Base-by-base conservation (phyloP, 2,113 vertebrate species). In the Nerophis lumbriciformis region DNA sequence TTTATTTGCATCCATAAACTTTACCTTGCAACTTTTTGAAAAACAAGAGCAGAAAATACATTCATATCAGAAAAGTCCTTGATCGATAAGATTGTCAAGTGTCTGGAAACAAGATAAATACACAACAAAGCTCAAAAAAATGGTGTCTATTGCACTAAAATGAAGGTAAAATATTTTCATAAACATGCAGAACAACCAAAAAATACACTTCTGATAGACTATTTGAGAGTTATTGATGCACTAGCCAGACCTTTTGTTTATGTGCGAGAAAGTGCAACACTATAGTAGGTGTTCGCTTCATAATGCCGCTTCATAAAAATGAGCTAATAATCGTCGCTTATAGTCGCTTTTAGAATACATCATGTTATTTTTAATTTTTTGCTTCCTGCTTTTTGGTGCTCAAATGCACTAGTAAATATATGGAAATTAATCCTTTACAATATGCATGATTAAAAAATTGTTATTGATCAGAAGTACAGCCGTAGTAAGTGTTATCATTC, bases 101-200 rank as follows among this genome's bases (percentile, higher is more conserved):
- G 6, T 54, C n/a, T 54, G 13, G 51, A 14, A 54, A 54, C 4
- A 14, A 35, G 6, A 58, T 59, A 52, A 63, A 63, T 38, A 52
- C 49, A 64, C 55, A 14, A n/a, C 63, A 28, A 65, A 53, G 36
- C 55, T 53, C 0, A n/a, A 47, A 55, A 19, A 38, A 21, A n/a
- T 53, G 39, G 44, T 49, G 28, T 59, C 15, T 72, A 59, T 59
- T 59, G 35, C 35, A 12, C 45, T 48, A 14, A 12, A 37, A 36
- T 11, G 35, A 15, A 64, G 28, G 8, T 45, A 5, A 37, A 6
- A 53, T 6, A 47, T 8, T 7, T 16, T 37, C 45, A 52, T 42
- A 62, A 68, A 53, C 65, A 65, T 68, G 57, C 53, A 68, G 21
- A 37, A 69, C 48, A 53, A 47, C 37, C 39, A 44, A 39, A n/a